These are phyloP conservation scores for Anhinga rufa DNA, from an alignment of 2,113 vertebrate species.

Conservation along the genomic window DNA sequence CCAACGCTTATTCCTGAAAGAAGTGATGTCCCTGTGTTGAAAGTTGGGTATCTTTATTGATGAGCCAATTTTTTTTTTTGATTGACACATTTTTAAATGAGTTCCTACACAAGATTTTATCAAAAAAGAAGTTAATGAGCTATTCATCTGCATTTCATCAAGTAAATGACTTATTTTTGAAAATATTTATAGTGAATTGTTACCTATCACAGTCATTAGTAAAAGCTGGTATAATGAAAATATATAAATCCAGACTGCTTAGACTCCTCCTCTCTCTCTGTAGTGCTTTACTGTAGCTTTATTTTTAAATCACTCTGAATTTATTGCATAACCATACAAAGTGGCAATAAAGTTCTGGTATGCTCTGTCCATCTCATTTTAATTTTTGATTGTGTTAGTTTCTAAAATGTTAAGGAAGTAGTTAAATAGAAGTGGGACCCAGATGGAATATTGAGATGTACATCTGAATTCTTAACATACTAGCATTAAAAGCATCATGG, in stretches of 20 bases:
- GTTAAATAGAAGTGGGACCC: not conserved
- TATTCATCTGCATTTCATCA: not conserved
- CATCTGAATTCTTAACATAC: not conserved
- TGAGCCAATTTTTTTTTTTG: not conserved
- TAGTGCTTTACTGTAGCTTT: not conserved
- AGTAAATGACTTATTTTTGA: not conserved
- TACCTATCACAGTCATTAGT: not conserved
- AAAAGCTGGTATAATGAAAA: not conserved
- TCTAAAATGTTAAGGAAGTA: not conserved
- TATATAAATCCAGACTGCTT: not conserved
- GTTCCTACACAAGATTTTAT: not conserved
- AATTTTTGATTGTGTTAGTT: not conserved
- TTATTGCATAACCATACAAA: not conserved
- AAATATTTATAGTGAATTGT: not conserved
- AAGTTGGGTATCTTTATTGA: not conserved
- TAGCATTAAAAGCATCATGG: not conserved
- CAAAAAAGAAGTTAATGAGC: not conserved
- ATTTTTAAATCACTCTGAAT: not conserved
- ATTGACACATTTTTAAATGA: not conserved
- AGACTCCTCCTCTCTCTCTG: not conserved
- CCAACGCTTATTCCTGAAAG: not conserved
- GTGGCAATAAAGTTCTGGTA: not conserved
- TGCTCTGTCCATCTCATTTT: not conserved
- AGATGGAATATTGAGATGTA: not conserved
- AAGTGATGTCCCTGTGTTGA: not conserved